A percentile compares a stretch with the other conserved stretches of the same genome.
phyloP scores from a whole-genome alignment of 2,888 invertebrate genomes.

The Apantesis nais region DNA sequence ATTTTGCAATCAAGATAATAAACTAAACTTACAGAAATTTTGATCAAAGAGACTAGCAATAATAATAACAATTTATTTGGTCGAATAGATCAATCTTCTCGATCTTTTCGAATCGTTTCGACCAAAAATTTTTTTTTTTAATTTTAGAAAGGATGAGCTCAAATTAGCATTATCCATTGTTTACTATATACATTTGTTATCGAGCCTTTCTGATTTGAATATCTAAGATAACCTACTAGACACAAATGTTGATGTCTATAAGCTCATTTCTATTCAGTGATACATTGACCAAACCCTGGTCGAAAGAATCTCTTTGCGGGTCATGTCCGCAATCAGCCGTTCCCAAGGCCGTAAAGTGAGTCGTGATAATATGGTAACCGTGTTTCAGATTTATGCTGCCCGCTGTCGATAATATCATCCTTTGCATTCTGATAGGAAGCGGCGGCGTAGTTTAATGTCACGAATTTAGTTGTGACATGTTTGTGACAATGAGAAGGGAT shows the following conservation, averaged over 20 bases:
- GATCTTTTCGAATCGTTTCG: too few species aligned
- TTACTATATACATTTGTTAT: slow-evolving; percentile 18
- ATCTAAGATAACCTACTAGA: slow-evolving; percentile 24
- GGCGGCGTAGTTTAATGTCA: slow-evolving; percentile 53
- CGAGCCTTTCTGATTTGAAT: slow-evolving; percentile 18
- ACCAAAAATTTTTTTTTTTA: too few species aligned
- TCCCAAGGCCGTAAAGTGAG: slow-evolving; percentile 69
- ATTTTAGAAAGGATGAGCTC: too few species aligned
- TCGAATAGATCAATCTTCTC: slow-evolving; percentile 12
- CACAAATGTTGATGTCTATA: slow-evolving; percentile 29
- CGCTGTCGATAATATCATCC: slow-evolving; percentile 67
- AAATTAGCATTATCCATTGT: too few species aligned
- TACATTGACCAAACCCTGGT: slow-evolving; percentile 57
- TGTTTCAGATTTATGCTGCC: slow-evolving; percentile 64
- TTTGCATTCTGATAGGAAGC: slow-evolving; percentile 66
- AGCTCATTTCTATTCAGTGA: slow-evolving; percentile 61
- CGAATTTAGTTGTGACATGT: slow-evolving; percentile 59
- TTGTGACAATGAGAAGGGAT: slow-evolving; percentile 56
- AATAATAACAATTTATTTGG: background rate
- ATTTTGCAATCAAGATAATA: background rate
- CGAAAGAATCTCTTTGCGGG: slow-evolving; percentile 49
- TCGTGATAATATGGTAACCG: slow-evolving; percentile 68
- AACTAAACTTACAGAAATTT: background rate
- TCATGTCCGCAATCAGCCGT: slow-evolving; percentile 57
- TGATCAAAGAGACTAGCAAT: background rate